phyloP scores from a whole-genome alignment of 1,140 invertebrate species.

The Metaphire vulgaris region DNA sequence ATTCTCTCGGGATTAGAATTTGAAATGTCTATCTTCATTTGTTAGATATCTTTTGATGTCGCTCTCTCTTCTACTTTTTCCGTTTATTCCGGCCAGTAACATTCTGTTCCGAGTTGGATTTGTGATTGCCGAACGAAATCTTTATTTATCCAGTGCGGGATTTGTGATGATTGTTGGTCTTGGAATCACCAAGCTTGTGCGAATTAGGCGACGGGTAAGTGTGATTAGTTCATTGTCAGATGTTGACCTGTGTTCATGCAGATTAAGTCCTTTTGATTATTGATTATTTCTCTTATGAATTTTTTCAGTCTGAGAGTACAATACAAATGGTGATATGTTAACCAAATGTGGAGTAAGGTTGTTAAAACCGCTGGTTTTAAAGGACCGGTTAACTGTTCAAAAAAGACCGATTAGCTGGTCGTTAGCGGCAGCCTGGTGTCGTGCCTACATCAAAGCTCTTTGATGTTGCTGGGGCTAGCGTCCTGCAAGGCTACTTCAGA shows the following conservation, averaged over 20 bases:
- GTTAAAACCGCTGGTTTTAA: too few relatives aligned
- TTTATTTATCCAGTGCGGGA: slow-evolving; percentile 94
- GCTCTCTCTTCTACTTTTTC: slow-evolving; percentile 74
- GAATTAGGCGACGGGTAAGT: slow-evolving; percentile 30
- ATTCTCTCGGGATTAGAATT: too few relatives aligned
- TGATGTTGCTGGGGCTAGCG: too few relatives aligned
- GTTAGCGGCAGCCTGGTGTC: too few relatives aligned
- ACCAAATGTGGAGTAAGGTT: too few relatives aligned
- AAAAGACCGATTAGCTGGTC: too few relatives aligned
- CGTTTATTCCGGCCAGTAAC: slow-evolving; percentile 93
- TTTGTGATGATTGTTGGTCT: slow-evolving; percentile 79
- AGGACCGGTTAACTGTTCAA: too few relatives aligned
- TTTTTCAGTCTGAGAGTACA: too few relatives aligned
- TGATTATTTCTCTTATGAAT: neutral
- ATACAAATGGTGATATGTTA: too few relatives aligned
- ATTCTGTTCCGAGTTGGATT: slow-evolving; percentile 95
- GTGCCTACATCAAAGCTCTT: too few relatives aligned
- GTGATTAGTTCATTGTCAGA: slow-evolving; percentile 13
- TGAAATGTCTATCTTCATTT: slow-evolving; percentile 21
- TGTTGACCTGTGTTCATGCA: too few relatives aligned
- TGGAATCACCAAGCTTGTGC: slow-evolving; percentile 2
- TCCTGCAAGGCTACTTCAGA: too few relatives aligned
- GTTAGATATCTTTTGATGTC: slow-evolving; percentile 41
- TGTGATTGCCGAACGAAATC: slow-evolving; percentile 86
- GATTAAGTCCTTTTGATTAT: neutral